phyloP scores from a whole-genome alignment of 92 coral and sea anemone genomes.

The Heteractis magnifica region DNA sequence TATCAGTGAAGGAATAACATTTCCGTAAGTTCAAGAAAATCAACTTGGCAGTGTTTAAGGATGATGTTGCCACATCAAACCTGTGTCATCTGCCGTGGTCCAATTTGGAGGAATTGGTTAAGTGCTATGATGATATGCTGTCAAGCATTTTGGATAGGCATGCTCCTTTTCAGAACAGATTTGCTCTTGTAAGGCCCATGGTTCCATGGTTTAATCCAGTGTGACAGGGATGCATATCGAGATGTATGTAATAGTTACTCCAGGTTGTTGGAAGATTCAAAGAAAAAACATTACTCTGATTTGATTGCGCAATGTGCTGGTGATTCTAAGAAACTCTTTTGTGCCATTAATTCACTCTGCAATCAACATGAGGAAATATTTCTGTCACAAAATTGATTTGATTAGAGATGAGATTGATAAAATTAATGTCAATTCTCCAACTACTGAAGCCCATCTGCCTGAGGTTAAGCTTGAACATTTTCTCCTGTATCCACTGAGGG shows the following conservation, averaged over 20 bases:
- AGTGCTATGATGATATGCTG: conserved; percentile 19
- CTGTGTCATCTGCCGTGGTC: neutral
- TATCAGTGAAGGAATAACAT: too few relatives aligned
- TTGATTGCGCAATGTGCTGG: conserved; percentile 43
- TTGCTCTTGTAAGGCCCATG: conserved; percentile 13
- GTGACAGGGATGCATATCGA: conserved; percentile 34
- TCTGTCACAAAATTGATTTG: conserved; percentile 33
- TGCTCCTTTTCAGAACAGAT: conserved; percentile 22
- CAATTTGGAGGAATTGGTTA: conserved; percentile 14
- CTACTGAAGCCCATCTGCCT: neutral
- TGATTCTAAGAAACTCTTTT: conserved; percentile 6
- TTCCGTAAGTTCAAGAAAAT: conserved; percentile 14
- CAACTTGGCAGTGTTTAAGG: neutral
- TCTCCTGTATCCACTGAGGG: neutral
- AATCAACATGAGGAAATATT: conserved; percentile 23
- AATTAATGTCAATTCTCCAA: conserved; percentile 26
- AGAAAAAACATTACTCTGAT: neutral
- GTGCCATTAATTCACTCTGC: neutral
- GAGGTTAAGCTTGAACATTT: neutral
- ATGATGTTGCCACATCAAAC: neutral
- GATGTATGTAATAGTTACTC: conserved; percentile 15
- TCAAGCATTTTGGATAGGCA: conserved; percentile 7
- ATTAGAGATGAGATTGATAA: conserved; percentile 23
- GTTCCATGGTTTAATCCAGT: conserved; percentile 43
- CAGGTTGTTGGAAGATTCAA: neutral